Base-by-base conservation (phyloP, 2,113 vertebrate species). In the Thomomys bottae region DNA sequence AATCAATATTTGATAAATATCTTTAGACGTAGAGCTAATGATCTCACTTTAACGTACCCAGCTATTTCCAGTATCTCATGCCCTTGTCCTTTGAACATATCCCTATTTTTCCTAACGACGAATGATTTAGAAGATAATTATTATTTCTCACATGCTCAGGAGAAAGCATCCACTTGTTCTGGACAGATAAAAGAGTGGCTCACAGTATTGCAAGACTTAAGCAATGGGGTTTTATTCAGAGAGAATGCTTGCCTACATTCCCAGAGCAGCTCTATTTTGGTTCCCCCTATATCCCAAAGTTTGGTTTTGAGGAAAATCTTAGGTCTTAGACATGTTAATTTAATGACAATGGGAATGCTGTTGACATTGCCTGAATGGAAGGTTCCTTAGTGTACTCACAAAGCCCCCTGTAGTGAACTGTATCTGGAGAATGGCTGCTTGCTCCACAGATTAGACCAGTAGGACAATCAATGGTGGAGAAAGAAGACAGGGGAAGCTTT, bases 261-360 rank as follows among this genome's bases (percentile, higher is more conserved):
- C 23, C n/a, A 23, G 64, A 40, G 67, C 12, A 71, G 30, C 10
- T 40, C 21, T 4, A 32, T 0, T 5, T 12, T 54, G 12, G 15
- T 70, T 85, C 72, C 59, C 26, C 77, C 32, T 68, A 24, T 32
- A 28, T n/a, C 77, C 54, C 70, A 64, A 70, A 12, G 3, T 57
- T 83, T 91, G 32, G n/a, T 79, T 95, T 70, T 75, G 73, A 91
- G 34, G 54, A 32, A 61, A 87, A 54, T 66, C 24, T 3, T 17
- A 45, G 32, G 6, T 38, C 3, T 75, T 68, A 67, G 30, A 3
- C 40, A 63, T 23, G 77, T 26, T 86, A 8, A 30, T 89, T 83
- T 45, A 36, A 34, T 21, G 36, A 88, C 45, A 92, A 40, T 15
- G 67, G 34, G 18, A 93, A 82, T 64, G 68, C 30, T n/a, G 0